Evolutionary conservation across 92 coral and sea anemone species (phyloP).

Genomic region (Phenganax stokvisi): DNA sequence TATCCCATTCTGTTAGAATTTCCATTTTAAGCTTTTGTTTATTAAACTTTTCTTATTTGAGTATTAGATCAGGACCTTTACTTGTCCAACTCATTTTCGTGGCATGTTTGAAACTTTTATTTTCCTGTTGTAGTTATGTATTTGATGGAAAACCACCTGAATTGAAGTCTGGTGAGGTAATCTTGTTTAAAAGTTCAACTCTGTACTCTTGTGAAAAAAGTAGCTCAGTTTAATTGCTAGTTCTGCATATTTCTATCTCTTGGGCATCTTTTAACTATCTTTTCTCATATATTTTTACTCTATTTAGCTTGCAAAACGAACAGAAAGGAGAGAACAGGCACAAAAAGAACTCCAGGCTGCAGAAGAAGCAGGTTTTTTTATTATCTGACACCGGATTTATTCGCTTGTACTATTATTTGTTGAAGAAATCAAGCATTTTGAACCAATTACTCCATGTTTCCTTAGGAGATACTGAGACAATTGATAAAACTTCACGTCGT

Average conservation of each 20-base stretch:
- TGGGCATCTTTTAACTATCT: neutral
- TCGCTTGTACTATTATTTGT: neutral
- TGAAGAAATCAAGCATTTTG: no score
- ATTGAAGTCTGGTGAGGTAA: conserved; percentile 96
- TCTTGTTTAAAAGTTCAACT: neutral
- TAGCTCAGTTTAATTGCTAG: neutral
- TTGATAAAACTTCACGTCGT: conserved; percentile 86
- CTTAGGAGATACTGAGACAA: conserved; percentile 75
- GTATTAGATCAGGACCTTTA: neutral
- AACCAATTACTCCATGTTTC: neutral
- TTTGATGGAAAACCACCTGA: conserved; percentile 99
- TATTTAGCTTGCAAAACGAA: conserved; percentile 82
- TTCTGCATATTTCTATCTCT: neutral
- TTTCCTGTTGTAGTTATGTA: conserved; percentile 66
- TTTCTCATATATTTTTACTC: neutral
- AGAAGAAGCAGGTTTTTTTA: conserved; percentile 68
- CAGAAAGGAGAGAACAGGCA: conserved; percentile 87
- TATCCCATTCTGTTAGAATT: no score
- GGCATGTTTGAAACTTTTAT: neutral
- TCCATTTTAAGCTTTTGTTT: no score
- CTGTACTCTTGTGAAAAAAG: neutral
- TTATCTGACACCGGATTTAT: neutral
- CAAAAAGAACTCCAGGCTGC: conserved; percentile 80
- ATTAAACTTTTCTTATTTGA: no score
- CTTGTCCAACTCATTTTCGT: neutral